These are phyloP conservation scores for Microctonus brassicae DNA, from an alignment of 2,888 invertebrate species.

Conservation along the genomic window DNA sequence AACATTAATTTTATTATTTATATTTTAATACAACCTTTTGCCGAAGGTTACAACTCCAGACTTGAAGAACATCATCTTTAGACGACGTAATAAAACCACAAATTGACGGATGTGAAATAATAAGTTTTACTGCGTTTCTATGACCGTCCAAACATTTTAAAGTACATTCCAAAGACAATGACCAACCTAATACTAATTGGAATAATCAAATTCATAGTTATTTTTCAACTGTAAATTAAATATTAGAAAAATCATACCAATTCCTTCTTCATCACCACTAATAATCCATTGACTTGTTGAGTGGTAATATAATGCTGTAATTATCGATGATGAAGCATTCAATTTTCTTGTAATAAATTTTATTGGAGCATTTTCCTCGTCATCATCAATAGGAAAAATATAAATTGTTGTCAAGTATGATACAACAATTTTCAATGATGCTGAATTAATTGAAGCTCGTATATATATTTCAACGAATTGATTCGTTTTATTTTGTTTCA, in stretches of 20 bases:
- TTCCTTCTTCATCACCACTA: constrained; percentile 52
- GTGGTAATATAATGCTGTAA: constrained; percentile 50
- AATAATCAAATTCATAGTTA: not conserved
- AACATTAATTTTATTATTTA: not conserved
- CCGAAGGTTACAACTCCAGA: constrained; percentile 55
- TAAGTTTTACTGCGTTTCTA: constrained; percentile 31
- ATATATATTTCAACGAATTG: not conserved
- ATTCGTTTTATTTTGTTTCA: not conserved
- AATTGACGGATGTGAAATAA: constrained; percentile 51
- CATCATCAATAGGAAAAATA: constrained; percentile 44
- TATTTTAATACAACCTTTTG: constrained; percentile 38
- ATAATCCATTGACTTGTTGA: constrained; percentile 51
- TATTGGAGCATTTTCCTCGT: constrained; percentile 33
- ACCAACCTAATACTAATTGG: constrained; percentile 47
- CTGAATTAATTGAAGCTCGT: constrained; percentile 21
- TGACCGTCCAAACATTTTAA: constrained; percentile 46
- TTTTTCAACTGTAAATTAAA: not conserved
- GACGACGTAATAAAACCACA: constrained; percentile 52
- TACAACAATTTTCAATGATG: constrained; percentile 40
- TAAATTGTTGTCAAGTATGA: constrained; percentile 53
- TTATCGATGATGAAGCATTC: constrained; percentile 43
- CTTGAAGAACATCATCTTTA: constrained; percentile 46
- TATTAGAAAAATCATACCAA: constrained; percentile 36
- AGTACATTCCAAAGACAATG: constrained; percentile 45
- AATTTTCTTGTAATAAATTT: constrained; percentile 43